These are phyloP conservation scores for Liparis tanakae DNA, from an alignment of 2,797 vertebrate species.

Conservation along the genomic window DNA sequence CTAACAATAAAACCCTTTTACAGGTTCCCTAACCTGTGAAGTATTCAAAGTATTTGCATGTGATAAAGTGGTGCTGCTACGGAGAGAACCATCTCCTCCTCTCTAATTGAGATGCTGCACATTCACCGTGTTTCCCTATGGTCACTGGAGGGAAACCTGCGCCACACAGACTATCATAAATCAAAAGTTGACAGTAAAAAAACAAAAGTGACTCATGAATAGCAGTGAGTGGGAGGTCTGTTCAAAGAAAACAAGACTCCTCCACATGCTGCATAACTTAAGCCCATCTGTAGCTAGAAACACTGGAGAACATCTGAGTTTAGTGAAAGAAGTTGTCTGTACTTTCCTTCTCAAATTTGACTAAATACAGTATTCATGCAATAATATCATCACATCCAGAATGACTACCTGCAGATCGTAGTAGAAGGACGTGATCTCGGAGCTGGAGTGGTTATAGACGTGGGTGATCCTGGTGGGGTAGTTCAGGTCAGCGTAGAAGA, in stretches of 20 bases:
- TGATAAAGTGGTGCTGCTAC: slow-evolving; percentile 12
- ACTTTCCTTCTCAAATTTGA: background rate
- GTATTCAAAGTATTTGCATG: slow-evolving; percentile 8
- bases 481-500: slow-evolving; percentile 96
- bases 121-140: background rate
- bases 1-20: slow-evolving; percentile 4
- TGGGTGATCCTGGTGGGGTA: slow-evolving; percentile 98
- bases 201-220: slow-evolving; percentile 10
- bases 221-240: background rate
- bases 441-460: slow-evolving; percentile 98
- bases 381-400: background rate
- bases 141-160: slow-evolving; percentile 32
- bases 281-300: background rate
- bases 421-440: slow-evolving; percentile 98
- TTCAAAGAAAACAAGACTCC: background rate
- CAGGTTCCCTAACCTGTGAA: slow-evolving; percentile 6
- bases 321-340: background rate
- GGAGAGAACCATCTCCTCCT: background rate
- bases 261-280: background rate
- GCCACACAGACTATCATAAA: slow-evolving; percentile 17
- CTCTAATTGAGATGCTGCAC: slow-evolving; percentile 32
- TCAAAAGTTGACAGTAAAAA: slow-evolving; percentile 9
- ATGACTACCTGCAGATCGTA: slow-evolving; percentile 88
- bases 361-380: background rate
- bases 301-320: background rate